Evolutionary conservation across 2,797 vertebrate species (phyloP), one percentile per base, ranked within the genome.

Genomic region (Benthosema pterotum): DNA sequence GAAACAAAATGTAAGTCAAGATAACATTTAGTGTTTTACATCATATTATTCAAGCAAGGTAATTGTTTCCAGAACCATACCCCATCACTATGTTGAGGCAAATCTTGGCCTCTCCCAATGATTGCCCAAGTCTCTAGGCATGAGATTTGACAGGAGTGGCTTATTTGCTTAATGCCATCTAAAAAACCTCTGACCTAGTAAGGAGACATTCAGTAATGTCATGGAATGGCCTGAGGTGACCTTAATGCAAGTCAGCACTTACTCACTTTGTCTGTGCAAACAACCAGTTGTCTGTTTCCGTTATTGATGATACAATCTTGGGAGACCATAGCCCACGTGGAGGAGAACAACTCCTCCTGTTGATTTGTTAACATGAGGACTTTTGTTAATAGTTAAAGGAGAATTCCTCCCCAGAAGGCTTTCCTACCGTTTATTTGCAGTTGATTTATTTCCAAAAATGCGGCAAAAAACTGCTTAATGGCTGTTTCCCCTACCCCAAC

Each of bases 341-440:
- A 46, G 45, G 45, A 38, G 9, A 38, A 38, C 32, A 38, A 38
- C 32, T 38, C 6, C 32, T 38, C 32, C 14, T 50, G 53, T 77
- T 51, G 59, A 18, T 55, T 48, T 68, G 25, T 45, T 18, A 65
- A 42, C 17, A 61, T 17, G 54, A n/a, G 1, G 15, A 76, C 42
- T 51, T 32, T 32, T 14, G 38, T 59, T 17, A 0, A 22, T 22
- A 6, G 16, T 1, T 14, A 28, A 9, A 28, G n/a, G 60, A 19
- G 48, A 57, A 0, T 62, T 59, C 60, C 32, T 38, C 8, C 9
- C 0, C 12, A 50, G 9, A 45, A 8, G n/a, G n/a, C n/a, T n/a
- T n/a, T n/a, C n/a, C n/a, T n/a, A n/a, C n/a, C n/a, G n/a, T n/a
- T n/a, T n/a, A n/a, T n/a, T n/a, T n/a, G n/a, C n/a, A n/a, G n/a